phyloP scores from a whole-genome alignment of 2,888 invertebrate species.

The Lasioglossum figueresi region DNA sequence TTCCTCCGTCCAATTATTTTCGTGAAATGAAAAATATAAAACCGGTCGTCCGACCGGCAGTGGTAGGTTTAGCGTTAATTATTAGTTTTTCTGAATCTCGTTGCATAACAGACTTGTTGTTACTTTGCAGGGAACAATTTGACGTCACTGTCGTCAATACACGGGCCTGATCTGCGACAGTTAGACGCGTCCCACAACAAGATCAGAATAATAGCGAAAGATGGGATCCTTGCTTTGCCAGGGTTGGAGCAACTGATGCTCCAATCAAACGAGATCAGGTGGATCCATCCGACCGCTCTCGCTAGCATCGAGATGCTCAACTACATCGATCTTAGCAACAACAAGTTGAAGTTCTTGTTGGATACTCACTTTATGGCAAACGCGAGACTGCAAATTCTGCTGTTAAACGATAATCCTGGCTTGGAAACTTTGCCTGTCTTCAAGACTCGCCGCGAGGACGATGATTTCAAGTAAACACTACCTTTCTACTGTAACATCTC shows the following conservation, averaged over 20 bases:
- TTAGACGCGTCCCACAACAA: slow-evolving; percentile 89
- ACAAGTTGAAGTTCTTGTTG: slow-evolving; percentile 88
- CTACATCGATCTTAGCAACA: slow-evolving; percentile 90
- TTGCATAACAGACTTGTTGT: neutral
- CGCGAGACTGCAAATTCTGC: slow-evolving; percentile 88
- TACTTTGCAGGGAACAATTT: slow-evolving; percentile 86
- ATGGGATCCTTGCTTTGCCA: slow-evolving; percentile 87
- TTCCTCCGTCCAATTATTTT: no score
- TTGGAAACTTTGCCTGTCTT: slow-evolving; percentile 89
- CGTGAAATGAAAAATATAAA: no score
- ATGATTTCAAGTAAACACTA: slow-evolving; percentile 75
- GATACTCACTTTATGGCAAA: slow-evolving; percentile 89
- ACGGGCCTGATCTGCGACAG: slow-evolving; percentile 87
- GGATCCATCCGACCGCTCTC: slow-evolving; percentile 89
- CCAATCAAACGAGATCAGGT: slow-evolving; percentile 88
- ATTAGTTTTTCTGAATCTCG: neutral
- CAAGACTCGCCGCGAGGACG: slow-evolving; percentile 84
- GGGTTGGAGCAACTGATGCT: slow-evolving; percentile 88
- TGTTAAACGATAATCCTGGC: slow-evolving; percentile 89
- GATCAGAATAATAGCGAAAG: slow-evolving; percentile 88
- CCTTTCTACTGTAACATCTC: neutral
- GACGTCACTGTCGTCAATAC: slow-evolving; percentile 87
- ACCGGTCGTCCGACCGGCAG: no score
- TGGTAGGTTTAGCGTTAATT: no score
- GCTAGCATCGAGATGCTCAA: slow-evolving; percentile 88